Conservation (phyloP, 2,888 invertebrate genomes). For the Calephelis perditalis region DNA sequence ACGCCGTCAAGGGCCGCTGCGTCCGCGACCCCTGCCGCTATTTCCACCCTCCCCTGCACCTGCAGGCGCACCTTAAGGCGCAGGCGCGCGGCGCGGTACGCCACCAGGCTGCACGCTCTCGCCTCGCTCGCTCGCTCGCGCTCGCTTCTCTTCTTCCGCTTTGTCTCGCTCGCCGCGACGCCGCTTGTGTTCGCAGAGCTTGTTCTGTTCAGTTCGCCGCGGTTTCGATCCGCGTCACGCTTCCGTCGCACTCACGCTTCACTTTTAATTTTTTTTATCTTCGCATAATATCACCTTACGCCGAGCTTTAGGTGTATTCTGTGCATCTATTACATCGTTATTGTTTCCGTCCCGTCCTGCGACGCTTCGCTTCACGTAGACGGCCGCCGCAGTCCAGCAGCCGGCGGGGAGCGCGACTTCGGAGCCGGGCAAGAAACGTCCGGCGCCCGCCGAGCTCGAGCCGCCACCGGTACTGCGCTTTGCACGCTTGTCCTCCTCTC, state of each 20-base stretch:
- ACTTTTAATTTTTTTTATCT: constrained; percentile 72
- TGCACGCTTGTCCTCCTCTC: constrained; percentile 78
- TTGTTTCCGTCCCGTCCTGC: constrained; percentile 78
- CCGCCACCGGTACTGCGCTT: constrained; percentile 94
- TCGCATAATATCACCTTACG: constrained; percentile 76
- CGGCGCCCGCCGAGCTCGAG: constrained; percentile 81
- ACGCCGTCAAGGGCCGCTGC: constrained; percentile 99
- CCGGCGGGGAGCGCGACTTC: constrained; percentile 80
- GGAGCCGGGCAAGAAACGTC: constrained; percentile 97
- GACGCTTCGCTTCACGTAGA: constrained; percentile 78
- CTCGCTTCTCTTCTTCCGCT: constrained; percentile 74
- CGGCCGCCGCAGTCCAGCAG: constrained; percentile 79
- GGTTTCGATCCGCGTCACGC: constrained; percentile 68
- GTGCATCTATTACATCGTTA: constrained; percentile 78
- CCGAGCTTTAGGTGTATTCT: constrained; percentile 78
- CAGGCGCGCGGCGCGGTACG: constrained; percentile 96
- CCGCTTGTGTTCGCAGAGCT: constrained; percentile 74
- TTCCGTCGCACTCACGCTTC: constrained; percentile 78
- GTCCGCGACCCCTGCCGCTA: constrained; percentile 99
- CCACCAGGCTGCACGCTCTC: constrained; percentile 80
- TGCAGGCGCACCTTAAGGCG: constrained; percentile 99
- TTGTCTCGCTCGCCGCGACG: constrained; percentile 72
- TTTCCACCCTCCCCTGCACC: constrained; percentile 99
- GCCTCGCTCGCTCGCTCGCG: constrained; percentile 51
- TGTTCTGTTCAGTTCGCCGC: constrained; percentile 68